Conservation (phyloP, 2,797 vertebrate genomes). For the Sebastes steindachneri region DNA sequence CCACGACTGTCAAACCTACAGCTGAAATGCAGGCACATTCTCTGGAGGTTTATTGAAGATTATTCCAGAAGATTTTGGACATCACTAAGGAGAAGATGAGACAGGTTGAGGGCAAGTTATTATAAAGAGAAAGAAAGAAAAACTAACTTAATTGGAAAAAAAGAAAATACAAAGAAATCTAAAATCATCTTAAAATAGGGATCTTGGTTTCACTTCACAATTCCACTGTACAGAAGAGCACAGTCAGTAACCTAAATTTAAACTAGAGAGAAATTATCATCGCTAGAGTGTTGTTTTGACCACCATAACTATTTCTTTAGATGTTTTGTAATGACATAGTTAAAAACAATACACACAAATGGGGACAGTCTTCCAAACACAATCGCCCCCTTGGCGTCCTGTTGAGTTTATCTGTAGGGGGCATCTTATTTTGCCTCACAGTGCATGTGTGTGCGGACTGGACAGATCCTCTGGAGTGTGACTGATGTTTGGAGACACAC, state of each 20-base stretch:
- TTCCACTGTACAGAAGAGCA: background rate
- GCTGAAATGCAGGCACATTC: background rate
- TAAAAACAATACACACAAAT: background rate
- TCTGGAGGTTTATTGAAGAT: background rate
- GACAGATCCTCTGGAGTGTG: conserved; percentile 43
- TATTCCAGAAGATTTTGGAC: conserved; percentile 2
- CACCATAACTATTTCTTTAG: background rate
- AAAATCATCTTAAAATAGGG: background rate
- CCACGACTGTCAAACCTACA: conserved; percentile 2
- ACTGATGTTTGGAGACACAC: conserved; percentile 53
- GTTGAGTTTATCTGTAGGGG: conserved; percentile 28
- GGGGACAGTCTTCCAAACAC: background rate
- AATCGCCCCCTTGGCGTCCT: background rate
- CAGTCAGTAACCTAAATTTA: background rate
- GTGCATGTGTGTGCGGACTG: background rate
- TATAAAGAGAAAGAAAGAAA: background rate
- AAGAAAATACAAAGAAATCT: too few species aligned
- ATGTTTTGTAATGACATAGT: background rate
- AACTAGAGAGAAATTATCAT: background rate
- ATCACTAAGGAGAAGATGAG: background rate
- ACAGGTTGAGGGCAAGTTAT: conserved; percentile 5
- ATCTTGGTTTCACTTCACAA: conserved; percentile 19
- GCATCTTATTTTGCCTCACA: conserved; percentile 25
- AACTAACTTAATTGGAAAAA: too few species aligned
- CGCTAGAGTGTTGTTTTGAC: background rate